Base-by-base conservation (phyloP, 1,140 invertebrate genomes). In the Diorhabda elongata region DNA sequence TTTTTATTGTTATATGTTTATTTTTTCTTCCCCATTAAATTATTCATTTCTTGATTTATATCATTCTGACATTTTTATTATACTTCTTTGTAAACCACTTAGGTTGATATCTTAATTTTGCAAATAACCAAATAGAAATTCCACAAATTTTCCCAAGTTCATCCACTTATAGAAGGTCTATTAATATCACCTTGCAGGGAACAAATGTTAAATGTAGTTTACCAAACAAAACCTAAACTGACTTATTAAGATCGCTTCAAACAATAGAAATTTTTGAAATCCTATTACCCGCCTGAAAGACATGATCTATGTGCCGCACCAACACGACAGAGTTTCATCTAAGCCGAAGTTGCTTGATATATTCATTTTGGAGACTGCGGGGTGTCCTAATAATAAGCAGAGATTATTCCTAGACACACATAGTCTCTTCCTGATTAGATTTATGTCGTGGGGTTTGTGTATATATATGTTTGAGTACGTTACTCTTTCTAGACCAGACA, bases 311-410 rank as follows among this genome's bases (percentile, higher is more conserved):
- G n/a, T n/a, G 47, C 47, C 47, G n/a, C 47, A 52, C 47, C n/a
- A n/a, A 4, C 6, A n/a, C n/a, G 47, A 52, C 47, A 52, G 47
- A 52, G 6, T 52, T n/a, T 52, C 6, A 52, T 52, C n/a, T 52
- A 52, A 3, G 6, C n/a, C 6, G 47, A 52, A 52, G 47, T 52
- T 52, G 47, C 2, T 8, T 52, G 47, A 4, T 52, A n/a, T 52
- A 52, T 52, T 52, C 47, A 52, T 52, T 52, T 52, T 52, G 47
- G 3, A 8, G 47, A 52, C 47, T 52, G 47, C 47, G 47, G 47
- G 47, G 47, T 52, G 47, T 52, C 47, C 47, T 52, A 52, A 52
- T 52, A 52, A 52, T 52, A 52, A 52, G 47, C 47, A 52, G 47
- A 3, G 4, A 8, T 6, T 52, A 52, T 52, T 52, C 47, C 47